phyloP scores from a whole-genome alignment of 2,113 vertebrate genomes.

The Microcebus griseorufus region DNA sequence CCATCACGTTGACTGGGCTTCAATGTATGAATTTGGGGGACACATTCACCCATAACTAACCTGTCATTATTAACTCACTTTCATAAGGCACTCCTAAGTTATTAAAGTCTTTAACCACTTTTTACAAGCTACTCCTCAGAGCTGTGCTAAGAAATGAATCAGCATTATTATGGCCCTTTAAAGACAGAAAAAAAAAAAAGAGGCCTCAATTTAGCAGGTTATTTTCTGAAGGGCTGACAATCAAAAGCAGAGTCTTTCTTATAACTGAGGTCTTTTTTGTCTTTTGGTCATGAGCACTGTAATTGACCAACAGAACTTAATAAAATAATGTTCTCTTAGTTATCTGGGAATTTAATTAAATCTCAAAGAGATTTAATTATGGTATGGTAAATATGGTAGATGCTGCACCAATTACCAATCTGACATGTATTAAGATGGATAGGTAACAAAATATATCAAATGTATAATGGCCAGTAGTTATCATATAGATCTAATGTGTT shows the following conservation, averaged over 20 bases:
- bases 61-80: background rate
- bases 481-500: background rate
- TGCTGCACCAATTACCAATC: background rate
- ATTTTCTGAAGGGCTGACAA: background rate
- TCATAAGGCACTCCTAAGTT: background rate
- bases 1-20: background rate
- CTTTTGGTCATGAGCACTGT: background rate
- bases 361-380: background rate
- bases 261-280: background rate
- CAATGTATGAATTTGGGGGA: too few species aligned
- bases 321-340: background rate
- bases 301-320: background rate
- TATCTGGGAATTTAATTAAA: background rate
- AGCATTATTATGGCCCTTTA: background rate
- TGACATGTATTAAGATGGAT: background rate
- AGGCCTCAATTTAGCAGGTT: background rate
- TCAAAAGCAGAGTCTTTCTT: background rate
- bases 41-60: background rate
- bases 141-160: background rate
- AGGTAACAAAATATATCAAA: background rate
- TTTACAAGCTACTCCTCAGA: background rate
- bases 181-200: background rate
- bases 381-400: background rate
- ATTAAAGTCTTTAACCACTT: background rate
- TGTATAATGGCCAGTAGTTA: background rate